Evolutionary conservation across 2,113 vertebrate species (phyloP).

Genomic region (Chinchilla lanigera): DNA sequence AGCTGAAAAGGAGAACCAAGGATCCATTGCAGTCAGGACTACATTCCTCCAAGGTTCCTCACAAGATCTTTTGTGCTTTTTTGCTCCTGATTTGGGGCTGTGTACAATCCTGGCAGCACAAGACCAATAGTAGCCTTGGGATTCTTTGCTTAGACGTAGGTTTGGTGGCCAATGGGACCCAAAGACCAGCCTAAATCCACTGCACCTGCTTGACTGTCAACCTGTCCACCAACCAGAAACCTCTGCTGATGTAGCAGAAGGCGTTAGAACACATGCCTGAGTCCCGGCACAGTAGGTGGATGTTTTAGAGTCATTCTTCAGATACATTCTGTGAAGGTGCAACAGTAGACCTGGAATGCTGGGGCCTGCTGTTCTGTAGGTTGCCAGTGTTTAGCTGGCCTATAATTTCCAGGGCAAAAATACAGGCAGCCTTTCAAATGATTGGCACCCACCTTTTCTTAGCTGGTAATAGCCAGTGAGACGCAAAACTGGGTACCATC

Average conservation of each 20-base stretch:
- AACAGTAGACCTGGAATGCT: not conserved
- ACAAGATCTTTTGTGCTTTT: not conserved
- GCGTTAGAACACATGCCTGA: accelerated
- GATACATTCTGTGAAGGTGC: accelerated
- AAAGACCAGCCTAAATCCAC: not conserved
- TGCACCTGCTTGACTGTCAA: accelerated
- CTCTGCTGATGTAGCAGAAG: not conserved
- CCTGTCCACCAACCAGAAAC: not conserved
- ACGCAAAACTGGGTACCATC: not conserved
- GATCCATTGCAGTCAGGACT: not conserved
- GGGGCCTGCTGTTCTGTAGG: accelerated
- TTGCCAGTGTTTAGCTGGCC: not conserved
- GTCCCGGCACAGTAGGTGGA: not conserved
- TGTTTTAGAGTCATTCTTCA: accelerated
- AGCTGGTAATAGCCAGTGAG: not conserved
- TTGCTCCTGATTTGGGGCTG: no score
- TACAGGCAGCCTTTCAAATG: accelerated
- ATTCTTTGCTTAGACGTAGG: not conserved
- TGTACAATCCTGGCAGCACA: not conserved
- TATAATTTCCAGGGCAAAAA: accelerated
- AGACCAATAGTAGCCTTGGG: accelerated
- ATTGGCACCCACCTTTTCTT: not conserved
- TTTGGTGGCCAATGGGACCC: not conserved
- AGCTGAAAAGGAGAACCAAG: accelerated
- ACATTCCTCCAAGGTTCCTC: not conserved